Evolutionary conservation across 1,140 invertebrate genomes (phyloP).

Genomic region (Dufourea novaeangliae): DNA sequence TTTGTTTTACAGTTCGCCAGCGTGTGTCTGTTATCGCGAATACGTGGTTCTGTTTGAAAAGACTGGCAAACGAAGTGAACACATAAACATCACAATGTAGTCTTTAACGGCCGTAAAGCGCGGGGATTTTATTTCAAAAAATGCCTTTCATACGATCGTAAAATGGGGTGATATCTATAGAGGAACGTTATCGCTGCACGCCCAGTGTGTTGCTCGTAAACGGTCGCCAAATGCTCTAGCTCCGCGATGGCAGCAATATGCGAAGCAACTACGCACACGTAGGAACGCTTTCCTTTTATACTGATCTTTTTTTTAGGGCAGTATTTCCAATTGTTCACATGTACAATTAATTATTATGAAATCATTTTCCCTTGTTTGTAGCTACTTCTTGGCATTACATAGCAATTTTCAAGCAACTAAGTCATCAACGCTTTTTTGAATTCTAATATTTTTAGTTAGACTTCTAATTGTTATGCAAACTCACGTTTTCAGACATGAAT

Average conservation of each 20-base stretch:
- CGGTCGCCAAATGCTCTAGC: constrained; percentile 33
- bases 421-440: too few relatives aligned
- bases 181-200: constrained; percentile 29
- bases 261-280: constrained; percentile 4
- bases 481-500: too few relatives aligned
- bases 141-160: constrained; percentile 43
- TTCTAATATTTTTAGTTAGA: too few relatives aligned
- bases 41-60: neutral
- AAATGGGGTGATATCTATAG: constrained; percentile 32
- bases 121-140: constrained; percentile 49
- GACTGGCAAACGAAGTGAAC: neutral
- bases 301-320: neutral
- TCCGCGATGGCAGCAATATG: neutral
- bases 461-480: too few relatives aligned
- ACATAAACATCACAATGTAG: constrained; percentile 38
- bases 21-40: neutral
- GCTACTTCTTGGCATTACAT: too few relatives aligned
- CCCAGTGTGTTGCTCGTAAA: constrained; percentile 47
- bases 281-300: neutral
- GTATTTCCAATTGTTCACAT: neutral
- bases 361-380: too few relatives aligned
- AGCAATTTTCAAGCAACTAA: too few relatives aligned
- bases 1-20: neutral
- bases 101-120: constrained; percentile 28
- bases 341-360: too few relatives aligned